phyloP scores from a whole-genome alignment of 2,888 invertebrate genomes.

The Apomyelois bistriatella region DNA sequence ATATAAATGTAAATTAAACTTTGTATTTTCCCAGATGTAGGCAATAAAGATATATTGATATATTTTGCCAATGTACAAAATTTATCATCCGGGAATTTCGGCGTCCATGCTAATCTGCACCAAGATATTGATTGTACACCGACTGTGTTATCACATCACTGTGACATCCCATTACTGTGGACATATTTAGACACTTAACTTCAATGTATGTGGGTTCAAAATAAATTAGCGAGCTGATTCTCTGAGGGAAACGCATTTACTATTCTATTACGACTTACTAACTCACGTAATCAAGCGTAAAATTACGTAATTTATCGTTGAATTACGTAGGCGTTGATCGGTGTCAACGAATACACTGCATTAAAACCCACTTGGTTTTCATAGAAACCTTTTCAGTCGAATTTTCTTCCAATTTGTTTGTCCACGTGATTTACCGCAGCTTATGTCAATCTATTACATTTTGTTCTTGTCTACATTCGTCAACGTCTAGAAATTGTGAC shows the following conservation, averaged over 20 bases:
- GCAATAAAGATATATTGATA: too few species aligned
- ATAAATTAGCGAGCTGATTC: neutral
- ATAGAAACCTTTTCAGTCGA: neutral
- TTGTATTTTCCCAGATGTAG: too few species aligned
- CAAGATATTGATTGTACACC: too few species aligned
- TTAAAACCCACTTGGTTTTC: neutral
- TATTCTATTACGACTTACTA: conserved; percentile 1
- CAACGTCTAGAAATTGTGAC: too few species aligned
- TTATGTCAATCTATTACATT: too few species aligned
- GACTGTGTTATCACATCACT: neutral
- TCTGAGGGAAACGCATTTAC: neutral
- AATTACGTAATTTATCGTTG: neutral
- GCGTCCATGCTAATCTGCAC: too few species aligned
- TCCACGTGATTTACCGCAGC: too few species aligned
- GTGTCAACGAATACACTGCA: neutral
- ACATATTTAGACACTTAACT: neutral
- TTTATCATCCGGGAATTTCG: too few species aligned
- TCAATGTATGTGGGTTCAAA: neutral
- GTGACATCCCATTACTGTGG: neutral
- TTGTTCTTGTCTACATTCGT: too few species aligned
- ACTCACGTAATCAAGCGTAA: neutral
- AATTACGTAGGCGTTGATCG: conserved; percentile 1
- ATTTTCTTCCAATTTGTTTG: too few species aligned
- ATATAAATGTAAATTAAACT: too few species aligned
- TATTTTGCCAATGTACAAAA: too few species aligned